A percentile compares a stretch with the other conserved stretches of the same genome.
Evolutionary conservation across 2,113 vertebrate species (phyloP).

Genomic region (Paedocypris sp.): DNA sequence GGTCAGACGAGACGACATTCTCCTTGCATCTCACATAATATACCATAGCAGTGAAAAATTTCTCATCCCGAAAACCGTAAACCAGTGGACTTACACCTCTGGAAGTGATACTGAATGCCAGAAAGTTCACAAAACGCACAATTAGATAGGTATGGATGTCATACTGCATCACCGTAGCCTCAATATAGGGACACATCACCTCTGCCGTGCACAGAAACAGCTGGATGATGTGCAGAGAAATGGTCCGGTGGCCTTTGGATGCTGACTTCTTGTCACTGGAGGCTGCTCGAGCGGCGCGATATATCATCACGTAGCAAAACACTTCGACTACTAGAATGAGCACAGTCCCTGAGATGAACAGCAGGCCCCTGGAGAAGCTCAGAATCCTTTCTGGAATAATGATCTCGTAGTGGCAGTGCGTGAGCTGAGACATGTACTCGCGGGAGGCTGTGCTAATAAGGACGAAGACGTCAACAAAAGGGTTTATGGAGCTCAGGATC

Average conservation of each 20-base stretch:
- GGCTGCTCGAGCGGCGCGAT: conserved; percentile 25
- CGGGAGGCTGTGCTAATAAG: conserved; percentile 1
- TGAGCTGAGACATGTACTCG: conserved; percentile 13
- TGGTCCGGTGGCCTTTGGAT: conserved; percentile 34
- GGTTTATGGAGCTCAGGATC: conserved; percentile 9
- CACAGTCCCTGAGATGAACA: conserved; percentile 2
- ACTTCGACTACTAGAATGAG: conserved; percentile 18
- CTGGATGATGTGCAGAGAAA: conserved; percentile 43
- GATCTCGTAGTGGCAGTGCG: conserved; percentile 32
- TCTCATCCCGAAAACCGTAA: conserved; percentile 43
- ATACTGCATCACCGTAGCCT: conserved; percentile 11
- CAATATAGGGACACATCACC: conserved; percentile 31
- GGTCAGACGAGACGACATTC: conserved; percentile 11
- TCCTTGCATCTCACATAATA: conserved; percentile 26
- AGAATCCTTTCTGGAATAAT: conserved; percentile 21
- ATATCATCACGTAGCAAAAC: conserved; percentile 37
- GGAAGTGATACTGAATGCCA: conserved; percentile 35
- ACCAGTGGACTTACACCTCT: conserved; percentile 40
- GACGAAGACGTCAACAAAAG: conserved; percentile 25
- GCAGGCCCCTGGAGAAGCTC: background rate
- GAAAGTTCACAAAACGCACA: conserved; percentile 31
- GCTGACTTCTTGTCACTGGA: conserved; percentile 29
- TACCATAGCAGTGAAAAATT: conserved; percentile 9
- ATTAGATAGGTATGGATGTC: conserved; percentile 15
- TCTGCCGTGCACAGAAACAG: conserved; percentile 35